These are phyloP conservation scores for Anolis carolinensis DNA, from an alignment of 2,113 vertebrate genomes.

Conservation along the genomic window DNA sequence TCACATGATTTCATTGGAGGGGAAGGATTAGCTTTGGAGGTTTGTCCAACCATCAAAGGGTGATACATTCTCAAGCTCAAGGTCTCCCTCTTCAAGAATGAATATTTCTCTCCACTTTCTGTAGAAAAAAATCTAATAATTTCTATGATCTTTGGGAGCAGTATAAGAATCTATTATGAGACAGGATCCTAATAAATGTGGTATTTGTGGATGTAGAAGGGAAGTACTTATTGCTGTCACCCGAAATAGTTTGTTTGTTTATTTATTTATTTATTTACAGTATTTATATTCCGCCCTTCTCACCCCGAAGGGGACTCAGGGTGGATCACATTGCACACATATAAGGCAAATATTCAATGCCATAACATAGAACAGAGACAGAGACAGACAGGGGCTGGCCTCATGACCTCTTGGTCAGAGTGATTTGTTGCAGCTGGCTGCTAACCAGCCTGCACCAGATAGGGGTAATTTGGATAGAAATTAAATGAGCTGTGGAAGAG, in stretches of 20 bases:
- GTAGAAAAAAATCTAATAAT: background rate
- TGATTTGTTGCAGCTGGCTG: too few species aligned
- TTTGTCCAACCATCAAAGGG: background rate
- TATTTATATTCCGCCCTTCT: too few species aligned
- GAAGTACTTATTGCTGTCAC: background rate
- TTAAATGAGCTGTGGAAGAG: too few species aligned
- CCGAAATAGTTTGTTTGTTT: background rate
- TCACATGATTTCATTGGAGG: background rate
- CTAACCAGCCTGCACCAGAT: too few species aligned
- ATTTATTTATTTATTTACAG: too few species aligned
- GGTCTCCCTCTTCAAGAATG: background rate
- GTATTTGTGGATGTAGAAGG: background rate
- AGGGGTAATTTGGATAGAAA: background rate
- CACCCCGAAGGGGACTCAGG: too few species aligned
- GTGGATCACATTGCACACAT: too few species aligned
- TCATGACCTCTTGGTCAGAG: too few species aligned
- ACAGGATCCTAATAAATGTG: background rate
- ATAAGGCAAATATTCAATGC: too few species aligned
- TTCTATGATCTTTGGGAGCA: background rate
- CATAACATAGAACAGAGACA: too few species aligned
- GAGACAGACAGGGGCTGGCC: too few species aligned
- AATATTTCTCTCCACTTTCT: too few species aligned
- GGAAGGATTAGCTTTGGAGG: background rate
- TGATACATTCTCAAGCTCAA: background rate
- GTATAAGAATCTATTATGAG: background rate